Base-by-base conservation (phyloP, 2,888 invertebrate genomes). In the Clostera curtula region DNA sequence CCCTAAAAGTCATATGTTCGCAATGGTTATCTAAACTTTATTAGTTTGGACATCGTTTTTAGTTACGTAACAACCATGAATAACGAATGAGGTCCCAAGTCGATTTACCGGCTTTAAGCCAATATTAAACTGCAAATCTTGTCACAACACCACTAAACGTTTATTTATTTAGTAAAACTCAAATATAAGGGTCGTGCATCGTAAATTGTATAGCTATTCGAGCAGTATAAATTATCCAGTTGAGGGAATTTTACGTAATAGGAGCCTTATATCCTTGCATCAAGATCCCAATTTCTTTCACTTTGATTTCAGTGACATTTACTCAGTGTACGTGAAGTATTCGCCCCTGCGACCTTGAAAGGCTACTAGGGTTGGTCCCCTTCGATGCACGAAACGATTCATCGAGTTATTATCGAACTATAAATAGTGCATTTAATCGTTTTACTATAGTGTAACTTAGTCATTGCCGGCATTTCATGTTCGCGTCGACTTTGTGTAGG, bases 321-420 rank as follows among this genome's bases (percentile, higher is more conserved):
- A 13, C 8, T 7, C 10, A 10, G 23, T 24, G 30, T 40, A 40
- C 36, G 37, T 33, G 25, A 35, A 44, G 49, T n/a, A n/a, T 39
- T 59, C 69, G 69, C 72, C 73, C 73, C 55, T 54, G 38, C 49
- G 71, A 71, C 73, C 73, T 74, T 74, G 73, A 54, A 36, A 49
- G 41, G 23, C 41, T n/a, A n/a, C n/a, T 63, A 69, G 70, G 73
- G 71, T 65, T 61, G 62, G 51, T 54, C 69, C 70, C 71, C 59
- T 56, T 44, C 34, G 42, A 34, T 49, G 49, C 45, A 49, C 43
- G 49, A 43, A 37, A 32, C 46, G 45, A 51, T 54, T 50, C 47
- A 43, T 41, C 43, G 41, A 48, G 45, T 46, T 50, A 52, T 47
- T 53, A 48, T 52, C 49, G 49, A 47, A 49, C 39, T 41, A 40